These are phyloP conservation scores for Drosophila subobscura DNA, from an alignment of 1,140 invertebrate species.

Conservation along the genomic window DNA sequence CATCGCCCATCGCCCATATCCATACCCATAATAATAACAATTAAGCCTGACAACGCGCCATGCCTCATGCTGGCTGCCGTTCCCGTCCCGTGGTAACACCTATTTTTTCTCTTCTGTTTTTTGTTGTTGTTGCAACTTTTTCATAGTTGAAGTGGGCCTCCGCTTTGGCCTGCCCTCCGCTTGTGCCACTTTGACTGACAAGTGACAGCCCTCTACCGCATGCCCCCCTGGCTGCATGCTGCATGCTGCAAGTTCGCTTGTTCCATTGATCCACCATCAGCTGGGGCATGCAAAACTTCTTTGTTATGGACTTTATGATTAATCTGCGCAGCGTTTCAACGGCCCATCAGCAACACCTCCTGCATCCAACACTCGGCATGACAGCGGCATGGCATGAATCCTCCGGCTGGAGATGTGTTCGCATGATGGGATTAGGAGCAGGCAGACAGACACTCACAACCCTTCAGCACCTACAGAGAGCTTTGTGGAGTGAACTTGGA, in stretches of 20 bases:
- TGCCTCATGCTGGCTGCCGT: conserved; percentile 11
- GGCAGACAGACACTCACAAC: too few species aligned
- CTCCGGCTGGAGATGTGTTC: conserved; percentile 6
- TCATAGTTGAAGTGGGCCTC: conserved; percentile 26
- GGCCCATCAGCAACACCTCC: conserved; percentile 66
- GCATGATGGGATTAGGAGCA: too few species aligned
- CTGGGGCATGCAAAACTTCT: conserved; percentile 55
- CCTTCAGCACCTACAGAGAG: too few species aligned
- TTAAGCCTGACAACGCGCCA: conserved; percentile 56
- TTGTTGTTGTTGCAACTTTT: conserved; percentile 42
- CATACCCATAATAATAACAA: conserved; percentile 62
- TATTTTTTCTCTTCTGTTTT: conserved; percentile 54
- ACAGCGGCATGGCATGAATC: conserved; percentile 38
- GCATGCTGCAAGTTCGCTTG: conserved; percentile 25
- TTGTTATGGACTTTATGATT: conserved; percentile 67
- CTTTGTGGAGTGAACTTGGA: conserved; percentile 38
- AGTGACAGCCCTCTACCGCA: conserved; percentile 48
- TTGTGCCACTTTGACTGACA: conserved; percentile 58
- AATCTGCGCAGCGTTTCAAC: conserved; percentile 63
- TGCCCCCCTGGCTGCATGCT: conserved; percentile 26
- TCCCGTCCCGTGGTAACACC: conserved; percentile 47
- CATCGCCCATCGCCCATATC: background rate
- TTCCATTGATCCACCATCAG: conserved; percentile 7
- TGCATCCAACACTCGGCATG: conserved; percentile 25
- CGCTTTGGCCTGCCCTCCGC: conserved; percentile 30